A percentile compares a stretch with the other conserved stretches of the same genome.
phyloP scores from a whole-genome alignment of 2,113 vertebrate species.

The Calidris pygmaea region DNA sequence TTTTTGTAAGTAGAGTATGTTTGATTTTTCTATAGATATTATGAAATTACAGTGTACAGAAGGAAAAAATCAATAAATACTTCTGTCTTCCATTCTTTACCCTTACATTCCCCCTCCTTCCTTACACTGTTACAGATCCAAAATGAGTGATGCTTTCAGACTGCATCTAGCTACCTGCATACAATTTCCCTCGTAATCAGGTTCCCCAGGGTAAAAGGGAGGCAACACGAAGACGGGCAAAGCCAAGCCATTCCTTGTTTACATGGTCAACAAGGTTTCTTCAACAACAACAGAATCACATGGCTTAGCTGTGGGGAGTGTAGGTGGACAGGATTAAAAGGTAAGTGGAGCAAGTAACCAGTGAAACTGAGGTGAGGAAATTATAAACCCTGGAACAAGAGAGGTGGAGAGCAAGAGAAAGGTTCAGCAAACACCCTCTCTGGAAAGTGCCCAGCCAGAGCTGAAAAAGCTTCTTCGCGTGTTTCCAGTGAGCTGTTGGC shows the following conservation, averaged over 20 bases:
- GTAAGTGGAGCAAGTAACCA: neutral
- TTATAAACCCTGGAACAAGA: neutral
- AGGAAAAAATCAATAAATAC: neutral
- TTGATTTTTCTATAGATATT: neutral
- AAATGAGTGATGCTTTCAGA: neutral
- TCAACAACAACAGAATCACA: neutral
- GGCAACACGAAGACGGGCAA: neutral
- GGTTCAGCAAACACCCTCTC: neutral
- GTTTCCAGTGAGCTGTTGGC: neutral
- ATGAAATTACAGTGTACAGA: neutral
- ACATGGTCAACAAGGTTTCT: neutral
- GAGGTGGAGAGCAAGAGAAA: neutral
- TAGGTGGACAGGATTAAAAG: neutral
- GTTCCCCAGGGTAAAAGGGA: neutral
- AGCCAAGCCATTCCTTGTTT: neutral
- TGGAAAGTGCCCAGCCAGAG: neutral
- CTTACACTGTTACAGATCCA: neutral
- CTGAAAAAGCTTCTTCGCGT: neutral
- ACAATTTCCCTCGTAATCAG: neutral
- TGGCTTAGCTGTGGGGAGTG: neutral
- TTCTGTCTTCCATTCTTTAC: neutral
- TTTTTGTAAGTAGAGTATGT: slow-evolving; percentile 77
- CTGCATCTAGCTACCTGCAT: neutral
- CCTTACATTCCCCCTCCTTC: neutral
- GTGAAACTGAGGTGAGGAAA: neutral